Evolutionary conservation across 2,888 invertebrate genomes (phyloP).

Genomic region (Lepidocyrtoides sp.): DNA sequence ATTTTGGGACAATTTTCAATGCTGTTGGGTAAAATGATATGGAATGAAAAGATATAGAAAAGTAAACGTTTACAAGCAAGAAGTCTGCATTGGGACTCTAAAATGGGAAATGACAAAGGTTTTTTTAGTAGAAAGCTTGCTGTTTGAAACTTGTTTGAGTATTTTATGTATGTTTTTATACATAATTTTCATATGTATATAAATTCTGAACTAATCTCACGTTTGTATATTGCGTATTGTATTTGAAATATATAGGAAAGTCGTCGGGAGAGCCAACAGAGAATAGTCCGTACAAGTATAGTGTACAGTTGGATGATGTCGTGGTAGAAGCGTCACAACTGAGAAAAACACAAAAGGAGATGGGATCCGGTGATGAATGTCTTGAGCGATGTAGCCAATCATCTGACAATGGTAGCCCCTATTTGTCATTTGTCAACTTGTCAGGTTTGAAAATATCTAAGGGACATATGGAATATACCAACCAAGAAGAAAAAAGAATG

Average conservation of each 20-base stretch:
- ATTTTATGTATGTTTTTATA: not conserved
- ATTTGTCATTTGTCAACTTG: slow-evolving; percentile 84
- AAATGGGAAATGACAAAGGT: slow-evolving; percentile 61
- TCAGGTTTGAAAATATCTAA: slow-evolving; percentile 79
- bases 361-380: slow-evolving; percentile 84
- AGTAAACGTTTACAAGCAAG: not conserved
- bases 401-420: slow-evolving; percentile 84
- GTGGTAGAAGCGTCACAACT: slow-evolving; percentile 49
- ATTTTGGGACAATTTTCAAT: slow-evolving; percentile 68
- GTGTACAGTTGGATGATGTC: slow-evolving; percentile 1
- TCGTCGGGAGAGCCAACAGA: not conserved
- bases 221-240: not conserved
- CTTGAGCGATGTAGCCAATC: slow-evolving; percentile 85
- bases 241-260: not conserved
- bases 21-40: slow-evolving; percentile 53
- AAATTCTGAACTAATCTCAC: not conserved
- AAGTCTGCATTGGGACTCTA: slow-evolving; percentile 12
- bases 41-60: slow-evolving; percentile 20
- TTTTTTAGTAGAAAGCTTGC: slow-evolving; percentile 14
- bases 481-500: slow-evolving; percentile 44
- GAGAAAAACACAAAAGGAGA: slow-evolving; percentile 77
- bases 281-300: not conserved
- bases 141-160: not conserved
- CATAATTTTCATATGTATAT: not conserved
- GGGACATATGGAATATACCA: slow-evolving; percentile 74